Evolutionary conservation across 2,113 vertebrate genomes (phyloP), one percentile per base, ranked within the genome.

Genomic region (Mirounga angustirostris): DNA sequence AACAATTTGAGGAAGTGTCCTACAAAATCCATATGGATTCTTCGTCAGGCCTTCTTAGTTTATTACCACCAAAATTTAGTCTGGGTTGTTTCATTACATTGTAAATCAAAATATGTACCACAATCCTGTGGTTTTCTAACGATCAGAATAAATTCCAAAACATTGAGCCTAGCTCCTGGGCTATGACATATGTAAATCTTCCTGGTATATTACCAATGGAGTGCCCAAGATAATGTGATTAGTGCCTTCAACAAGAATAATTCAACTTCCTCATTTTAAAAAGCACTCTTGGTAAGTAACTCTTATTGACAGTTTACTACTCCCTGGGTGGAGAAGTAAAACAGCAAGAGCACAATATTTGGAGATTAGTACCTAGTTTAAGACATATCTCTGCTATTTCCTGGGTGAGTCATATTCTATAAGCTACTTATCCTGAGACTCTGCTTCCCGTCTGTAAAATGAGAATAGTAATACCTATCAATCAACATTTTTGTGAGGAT

Each of bases 361-460:
- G 80, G 65, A 80, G 46, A 79, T 86, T 50, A 94, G 85, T 61
- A 90, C 4, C 33, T 94, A 33, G 19, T 63, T 87, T 94, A 21
- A 93, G 78, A 87, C 2, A 5, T 54, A 74, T 33, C 33, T 96
- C 71, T 69, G 83, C 84, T 81, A 81, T 84, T 96, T 98, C 83
- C 87, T 94, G 28, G 63, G 26, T 95, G 87, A 97, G 24, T 95
- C 97, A 97, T 54, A 83, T n/a, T 95, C 91, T 80, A 4, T 90
- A 92, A 95, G 58, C 56, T 82, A 90, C 69, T 92, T 94, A 92
- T 3, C 61, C 83, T 85, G 63, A 97, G 76, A 94, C 46, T 85
- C 76, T 87, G 61, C 85, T 96, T 97, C 94, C 86, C 90, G 81
- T 97, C 94, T 97, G 63, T 87, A 80, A 93, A 97, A 97, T 85